Evolutionary conservation across 2,797 vertebrate species (phyloP).

Genomic region (Danio aesculapii): DNA sequence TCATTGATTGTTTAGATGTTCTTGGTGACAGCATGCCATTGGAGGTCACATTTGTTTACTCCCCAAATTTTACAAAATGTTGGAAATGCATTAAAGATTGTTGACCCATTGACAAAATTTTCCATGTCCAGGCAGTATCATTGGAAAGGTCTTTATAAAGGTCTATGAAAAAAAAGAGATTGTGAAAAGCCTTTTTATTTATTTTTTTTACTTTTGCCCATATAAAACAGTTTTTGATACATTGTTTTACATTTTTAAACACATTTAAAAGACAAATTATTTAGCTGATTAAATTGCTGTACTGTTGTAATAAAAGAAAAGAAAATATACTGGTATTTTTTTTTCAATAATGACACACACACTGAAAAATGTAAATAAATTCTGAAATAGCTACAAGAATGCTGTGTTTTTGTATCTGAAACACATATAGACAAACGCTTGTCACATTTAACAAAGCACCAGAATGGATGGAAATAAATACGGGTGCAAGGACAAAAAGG

Average conservation of each 20-base stretch:
- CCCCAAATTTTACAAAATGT: slow-evolving; percentile 84
- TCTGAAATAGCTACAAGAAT: slow-evolving; percentile 48
- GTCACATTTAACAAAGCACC: slow-evolving; percentile 77
- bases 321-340: not conserved
- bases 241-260: not conserved
- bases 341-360: not conserved
- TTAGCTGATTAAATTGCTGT: not conserved
- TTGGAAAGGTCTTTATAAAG: not conserved
- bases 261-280: not conserved
- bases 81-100: slow-evolving; percentile 76
- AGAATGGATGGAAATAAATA: slow-evolving; percentile 78
- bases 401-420: not conserved
- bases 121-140: slow-evolving; percentile 11
- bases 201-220: not conserved
- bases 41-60: slow-evolving; percentile 83
- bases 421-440: slow-evolving; percentile 67
- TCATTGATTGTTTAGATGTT: slow-evolving; percentile 88
- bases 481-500: slow-evolving; percentile 76
- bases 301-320: not conserved
- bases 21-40: slow-evolving; percentile 77
- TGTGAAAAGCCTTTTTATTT: no score
- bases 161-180: not conserved
- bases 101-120: slow-evolving; percentile 60
- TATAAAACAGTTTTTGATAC: not conserved
- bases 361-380: slow-evolving; percentile 16